Conservation (phyloP, 2,888 invertebrate genomes). For the Drosophila ustulata region DNA sequence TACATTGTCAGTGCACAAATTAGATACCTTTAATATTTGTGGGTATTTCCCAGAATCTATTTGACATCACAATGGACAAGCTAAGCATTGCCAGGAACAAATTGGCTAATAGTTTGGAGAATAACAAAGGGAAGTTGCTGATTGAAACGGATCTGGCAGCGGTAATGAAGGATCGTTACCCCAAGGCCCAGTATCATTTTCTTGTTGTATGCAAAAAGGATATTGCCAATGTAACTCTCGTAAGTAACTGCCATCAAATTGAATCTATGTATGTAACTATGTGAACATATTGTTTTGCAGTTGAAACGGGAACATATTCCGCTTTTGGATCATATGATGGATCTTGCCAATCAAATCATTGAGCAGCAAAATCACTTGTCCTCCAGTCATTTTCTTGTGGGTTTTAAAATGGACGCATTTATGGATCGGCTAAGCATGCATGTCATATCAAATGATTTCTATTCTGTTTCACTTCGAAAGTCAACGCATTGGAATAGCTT, state of each 20-base stretch:
- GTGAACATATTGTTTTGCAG: slow-evolving; percentile 25
- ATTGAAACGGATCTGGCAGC: slow-evolving; percentile 51
- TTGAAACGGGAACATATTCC: slow-evolving; percentile 51
- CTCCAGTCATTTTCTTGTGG: slow-evolving; percentile 47
- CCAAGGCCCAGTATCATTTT: slow-evolving; percentile 62
- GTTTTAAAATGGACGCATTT: slow-evolving; percentile 53
- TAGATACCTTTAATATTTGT: background rate
- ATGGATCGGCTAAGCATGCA: slow-evolving; percentile 55
- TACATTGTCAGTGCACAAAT: background rate
- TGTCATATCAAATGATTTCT: slow-evolving; percentile 65
- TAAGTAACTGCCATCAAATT: background rate
- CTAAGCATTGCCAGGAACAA: background rate
- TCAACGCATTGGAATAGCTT: slow-evolving; percentile 65
- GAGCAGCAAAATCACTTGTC: slow-evolving; percentile 37
- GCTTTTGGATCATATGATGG: slow-evolving; percentile 62
- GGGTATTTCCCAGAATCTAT: background rate
- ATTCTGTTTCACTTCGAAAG: slow-evolving; percentile 36
- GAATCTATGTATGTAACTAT: too few species aligned
- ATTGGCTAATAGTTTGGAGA: slow-evolving; percentile 14
- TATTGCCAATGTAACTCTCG: slow-evolving; percentile 29
- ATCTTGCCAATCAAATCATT: slow-evolving; percentile 61
- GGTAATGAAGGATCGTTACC: slow-evolving; percentile 53
- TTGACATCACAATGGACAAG: too few species aligned
- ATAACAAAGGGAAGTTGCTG: slow-evolving; percentile 5
- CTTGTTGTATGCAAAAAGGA: slow-evolving; percentile 51